A percentile compares a stretch with the other conserved stretches of the same genome.
These are phyloP conservation scores for Setophaga kirtlandii DNA, from an alignment of 2,113 vertebrate species.

Conservation along the genomic window DNA sequence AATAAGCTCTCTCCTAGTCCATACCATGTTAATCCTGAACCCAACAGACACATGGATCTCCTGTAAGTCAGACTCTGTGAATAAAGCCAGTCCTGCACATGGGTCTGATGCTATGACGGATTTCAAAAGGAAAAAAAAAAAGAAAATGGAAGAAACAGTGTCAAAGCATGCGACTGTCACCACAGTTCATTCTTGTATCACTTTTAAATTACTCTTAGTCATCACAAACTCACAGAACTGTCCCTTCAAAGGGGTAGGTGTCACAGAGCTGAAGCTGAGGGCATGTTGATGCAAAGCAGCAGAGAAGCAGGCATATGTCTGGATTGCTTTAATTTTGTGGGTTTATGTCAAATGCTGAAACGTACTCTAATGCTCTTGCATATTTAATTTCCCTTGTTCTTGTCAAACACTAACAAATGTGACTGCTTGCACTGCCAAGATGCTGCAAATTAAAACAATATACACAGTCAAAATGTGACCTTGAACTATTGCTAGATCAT, in stretches of 20 bases:
- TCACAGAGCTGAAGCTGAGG: not conserved
- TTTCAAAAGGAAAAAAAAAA: not conserved
- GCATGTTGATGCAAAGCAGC: not conserved
- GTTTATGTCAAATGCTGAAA: conserved; percentile 23
- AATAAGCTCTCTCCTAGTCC: not conserved
- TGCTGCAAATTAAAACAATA: conserved; percentile 42
- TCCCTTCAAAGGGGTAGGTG: not conserved
- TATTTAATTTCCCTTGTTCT: conserved; percentile 54
- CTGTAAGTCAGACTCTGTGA: not conserved
- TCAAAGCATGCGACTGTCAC: not conserved
- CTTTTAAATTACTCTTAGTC: not conserved
- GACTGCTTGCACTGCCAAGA: conserved; percentile 1
- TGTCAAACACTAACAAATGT: conserved; percentile 48
- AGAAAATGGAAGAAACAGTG: not conserved
- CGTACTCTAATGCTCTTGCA: not conserved
- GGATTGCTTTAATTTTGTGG: conserved; percentile 40
- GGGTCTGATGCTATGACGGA: not conserved
- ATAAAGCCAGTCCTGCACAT: not conserved
- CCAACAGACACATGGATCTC: not conserved
- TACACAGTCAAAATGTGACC: not conserved
- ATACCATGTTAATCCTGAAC: not conserved
- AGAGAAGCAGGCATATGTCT: not conserved
- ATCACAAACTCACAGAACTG: not conserved
- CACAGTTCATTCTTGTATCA: not conserved
- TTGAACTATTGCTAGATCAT: not conserved